A percentile compares a stretch with the other conserved stretches of the same genome.
phyloP scores from a whole-genome alignment of 2,797 vertebrate genomes.

The Benthosema pterotum region DNA sequence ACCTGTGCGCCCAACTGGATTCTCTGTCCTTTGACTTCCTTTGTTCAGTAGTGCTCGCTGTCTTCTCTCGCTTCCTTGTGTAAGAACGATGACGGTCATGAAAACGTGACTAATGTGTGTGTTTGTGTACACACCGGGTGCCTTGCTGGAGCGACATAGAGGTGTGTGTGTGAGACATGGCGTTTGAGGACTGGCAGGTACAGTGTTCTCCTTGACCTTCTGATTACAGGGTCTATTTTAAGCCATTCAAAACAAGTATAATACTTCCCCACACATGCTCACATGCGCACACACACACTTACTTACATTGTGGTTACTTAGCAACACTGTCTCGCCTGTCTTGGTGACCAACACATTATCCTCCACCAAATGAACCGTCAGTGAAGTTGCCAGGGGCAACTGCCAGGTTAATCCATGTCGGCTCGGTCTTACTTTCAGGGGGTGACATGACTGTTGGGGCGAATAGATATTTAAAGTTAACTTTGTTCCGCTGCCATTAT shows the following conservation, averaged over 20 bases:
- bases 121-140: too few relatives aligned
- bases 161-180: not conserved
- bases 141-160: too few relatives aligned
- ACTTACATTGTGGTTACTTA: not conserved
- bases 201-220: not conserved
- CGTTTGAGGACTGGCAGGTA: too few relatives aligned
- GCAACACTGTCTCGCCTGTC: slow-evolving; percentile 1
- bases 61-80: too few relatives aligned
- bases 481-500: not conserved
- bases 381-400: slow-evolving; percentile 4
- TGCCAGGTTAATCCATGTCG: not conserved
- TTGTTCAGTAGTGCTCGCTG: too few relatives aligned
- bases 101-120: too few relatives aligned
- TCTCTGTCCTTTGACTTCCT: too few relatives aligned
- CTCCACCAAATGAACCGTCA: not conserved
- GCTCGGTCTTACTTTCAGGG: not conserved
- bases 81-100: too few relatives aligned
- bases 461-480: not conserved
- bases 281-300: not conserved
- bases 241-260: not conserved
- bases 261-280: too few relatives aligned
- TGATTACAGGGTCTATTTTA: not conserved
- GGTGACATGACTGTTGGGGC: not conserved
- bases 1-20: too few relatives aligned
- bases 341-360: not conserved